phyloP scores from a whole-genome alignment of 2,888 invertebrate species.

The Rutpela maculata region DNA sequence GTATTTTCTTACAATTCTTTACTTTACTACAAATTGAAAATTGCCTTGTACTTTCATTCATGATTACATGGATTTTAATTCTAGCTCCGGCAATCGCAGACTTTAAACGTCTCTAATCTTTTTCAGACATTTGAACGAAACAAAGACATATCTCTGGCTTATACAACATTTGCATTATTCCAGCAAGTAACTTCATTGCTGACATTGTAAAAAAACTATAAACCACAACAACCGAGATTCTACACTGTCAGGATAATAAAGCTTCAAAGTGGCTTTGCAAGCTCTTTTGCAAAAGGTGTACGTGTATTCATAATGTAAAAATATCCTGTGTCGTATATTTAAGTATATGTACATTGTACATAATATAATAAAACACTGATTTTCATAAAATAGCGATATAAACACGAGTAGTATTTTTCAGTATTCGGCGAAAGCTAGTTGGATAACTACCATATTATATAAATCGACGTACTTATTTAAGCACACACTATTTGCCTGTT shows the following conservation, averaged over 20 bases:
- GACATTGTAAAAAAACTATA: constrained; percentile 29
- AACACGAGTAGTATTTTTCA: too few species aligned
- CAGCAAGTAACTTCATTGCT: constrained; percentile 8
- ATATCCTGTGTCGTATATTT: not conserved
- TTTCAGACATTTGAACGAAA: constrained; percentile 3
- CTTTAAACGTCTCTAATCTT: constrained; percentile 18
- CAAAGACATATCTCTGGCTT: constrained; percentile 17
- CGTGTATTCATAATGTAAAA: constrained; percentile 5
- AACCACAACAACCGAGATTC: constrained; percentile 25
- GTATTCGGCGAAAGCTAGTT: too few species aligned
- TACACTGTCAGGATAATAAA: constrained; percentile 26
- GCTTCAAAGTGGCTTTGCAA: constrained; percentile 10
- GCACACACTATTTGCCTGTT: too few species aligned
- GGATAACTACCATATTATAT: too few species aligned
- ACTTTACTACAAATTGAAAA: not conserved
- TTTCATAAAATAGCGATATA: too few species aligned
- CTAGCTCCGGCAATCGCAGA: not conserved
- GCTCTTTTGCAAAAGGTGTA: not conserved
- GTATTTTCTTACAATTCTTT: too few species aligned
- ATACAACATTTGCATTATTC: constrained; percentile 33
- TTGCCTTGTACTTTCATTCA: not conserved
- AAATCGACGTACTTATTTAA: too few species aligned
- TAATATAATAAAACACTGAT: too few species aligned
- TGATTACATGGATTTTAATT: not conserved
- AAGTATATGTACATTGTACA: not conserved